phyloP scores from a whole-genome alignment of 2,113 vertebrate genomes.

The Pavo muticus region DNA sequence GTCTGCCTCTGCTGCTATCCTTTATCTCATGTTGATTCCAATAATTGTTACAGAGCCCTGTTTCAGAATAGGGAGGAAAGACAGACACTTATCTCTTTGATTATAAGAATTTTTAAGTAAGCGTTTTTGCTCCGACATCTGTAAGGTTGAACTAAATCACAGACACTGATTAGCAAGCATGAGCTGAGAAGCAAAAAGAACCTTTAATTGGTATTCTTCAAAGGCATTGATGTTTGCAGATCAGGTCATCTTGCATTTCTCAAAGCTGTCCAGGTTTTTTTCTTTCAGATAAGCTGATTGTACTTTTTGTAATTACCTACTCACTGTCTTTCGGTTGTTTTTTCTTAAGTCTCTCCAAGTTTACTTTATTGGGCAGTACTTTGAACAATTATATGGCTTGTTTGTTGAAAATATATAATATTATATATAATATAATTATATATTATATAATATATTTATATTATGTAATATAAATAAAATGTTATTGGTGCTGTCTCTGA shows the following conservation, averaged over 20 bases:
- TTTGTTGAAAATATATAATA: neutral
- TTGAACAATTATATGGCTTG: neutral
- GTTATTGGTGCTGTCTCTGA: neutral
- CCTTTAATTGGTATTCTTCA: constrained; percentile 6
- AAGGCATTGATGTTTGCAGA: neutral
- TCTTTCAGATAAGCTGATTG: neutral
- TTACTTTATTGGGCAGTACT: neutral
- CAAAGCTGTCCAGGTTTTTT: neutral
- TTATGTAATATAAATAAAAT: neutral
- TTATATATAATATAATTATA: too few species aligned
- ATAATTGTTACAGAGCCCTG: neutral
- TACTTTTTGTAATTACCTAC: neutral
- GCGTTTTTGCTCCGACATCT: neutral
- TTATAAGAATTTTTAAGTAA: neutral
- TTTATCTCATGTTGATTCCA: neutral
- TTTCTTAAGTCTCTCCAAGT: neutral
- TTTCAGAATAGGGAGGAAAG: neutral
- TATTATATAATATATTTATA: too few species aligned
- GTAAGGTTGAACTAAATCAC: neutral
- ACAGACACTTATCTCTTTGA: neutral
- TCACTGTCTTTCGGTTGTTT: neutral
- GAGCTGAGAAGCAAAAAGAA: neutral
- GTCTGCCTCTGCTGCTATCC: neutral
- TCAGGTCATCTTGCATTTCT: neutral
- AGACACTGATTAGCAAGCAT: neutral